Evolutionary conservation across 2,113 vertebrate genomes (phyloP), one percentile per base, ranked within the genome.

Genomic region (Atlantisia rogersi): DNA sequence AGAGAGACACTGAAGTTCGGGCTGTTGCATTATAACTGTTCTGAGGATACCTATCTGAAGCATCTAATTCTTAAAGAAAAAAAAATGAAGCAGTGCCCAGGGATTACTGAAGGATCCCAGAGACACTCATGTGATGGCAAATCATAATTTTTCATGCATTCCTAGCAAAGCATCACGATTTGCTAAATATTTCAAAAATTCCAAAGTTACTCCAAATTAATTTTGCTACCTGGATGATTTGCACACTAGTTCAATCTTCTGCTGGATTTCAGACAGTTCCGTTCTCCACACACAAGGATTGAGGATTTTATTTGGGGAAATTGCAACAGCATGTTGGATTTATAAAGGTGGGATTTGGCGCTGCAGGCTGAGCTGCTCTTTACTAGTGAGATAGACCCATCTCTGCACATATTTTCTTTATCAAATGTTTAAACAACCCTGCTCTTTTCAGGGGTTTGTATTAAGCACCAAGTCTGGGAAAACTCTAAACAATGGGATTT

Each of bases 401-500:
- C 0, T 8, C 64, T 76, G 42, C n/a, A 84, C 62, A 73, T 67
- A 82, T 68, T 91, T 92, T 85, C 75, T 93, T 94, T 88, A 93
- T 82, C 88, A 69, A 88, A 82, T 76, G 46, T 90, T 96, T 94
- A 95, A 97, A 92, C 79, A 95, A 63, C 24, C 50, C 18, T 60
- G n/a, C 20, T 94, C 46, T 87, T 86, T 92, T 73, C 50, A 91
- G 40, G 62, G 69, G n/a, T 79, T 70, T 84, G 26, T 62, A 82
- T 92, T 91, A 94, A 83, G 40, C 52, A 82, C 31, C 0, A 1
- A 83, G 77, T 91, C 92, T 96, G 95, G 93, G 95, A 96, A 95
- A 97, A 91, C 17, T 56, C 63, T 69, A 87, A 96, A 96, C 95
- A 97, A 96, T 86, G 46, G 82, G 75, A 94, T 86, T 90, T 94